Base-by-base conservation (phyloP, 2,797 vertebrate species). In the Fundulus diaphanus region DNA sequence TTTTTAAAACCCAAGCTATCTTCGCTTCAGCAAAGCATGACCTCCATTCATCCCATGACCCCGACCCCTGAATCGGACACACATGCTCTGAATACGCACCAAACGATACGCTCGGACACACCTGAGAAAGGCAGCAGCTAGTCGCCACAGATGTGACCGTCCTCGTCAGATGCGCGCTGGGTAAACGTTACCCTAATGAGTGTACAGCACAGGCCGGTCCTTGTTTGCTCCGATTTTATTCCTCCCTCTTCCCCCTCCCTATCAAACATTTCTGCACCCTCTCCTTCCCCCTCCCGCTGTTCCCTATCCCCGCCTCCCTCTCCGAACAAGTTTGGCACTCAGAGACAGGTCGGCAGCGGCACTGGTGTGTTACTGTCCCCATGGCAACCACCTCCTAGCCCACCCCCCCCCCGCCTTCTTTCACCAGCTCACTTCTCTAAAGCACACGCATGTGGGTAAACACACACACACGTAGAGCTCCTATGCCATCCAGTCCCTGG, bases 291-390 rank as follows among this genome's bases (percentile, higher is more conserved):
- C 82, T 76, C 80, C 82, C 73, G 29, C 81, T 33, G 68, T 83
- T 83, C 83, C 77, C 80, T 42, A n/a, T 67, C 78, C 72, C 67
- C 78, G 88, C 81, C 87, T 85, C 89, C 88, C 84, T 81, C 90
- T 85, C 80, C 69, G 68, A 89, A 91, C 92, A 95, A 95, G 95
- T 95, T 95, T 92, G 92, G 93, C 93, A 93, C 91, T 90, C 93
- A 88, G 94, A 95, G 94, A 95, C 94, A 92, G 94, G 94, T 94
- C 92, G 93, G 91, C 94, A 94, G 93, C 90, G 82, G 93, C 94
- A 95, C 94, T 96, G 94, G 93, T 95, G 95, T 96, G 95, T 95
- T 95, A 96, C 94, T 89, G 88, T 96, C 94, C 91, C 96, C 93
- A 96, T 96, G 89, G 95, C 94, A 96, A 96, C 95, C 90, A 90